Conservation (phyloP, 2,113 vertebrate genomes). For the Stercorarius parasiticus region DNA sequence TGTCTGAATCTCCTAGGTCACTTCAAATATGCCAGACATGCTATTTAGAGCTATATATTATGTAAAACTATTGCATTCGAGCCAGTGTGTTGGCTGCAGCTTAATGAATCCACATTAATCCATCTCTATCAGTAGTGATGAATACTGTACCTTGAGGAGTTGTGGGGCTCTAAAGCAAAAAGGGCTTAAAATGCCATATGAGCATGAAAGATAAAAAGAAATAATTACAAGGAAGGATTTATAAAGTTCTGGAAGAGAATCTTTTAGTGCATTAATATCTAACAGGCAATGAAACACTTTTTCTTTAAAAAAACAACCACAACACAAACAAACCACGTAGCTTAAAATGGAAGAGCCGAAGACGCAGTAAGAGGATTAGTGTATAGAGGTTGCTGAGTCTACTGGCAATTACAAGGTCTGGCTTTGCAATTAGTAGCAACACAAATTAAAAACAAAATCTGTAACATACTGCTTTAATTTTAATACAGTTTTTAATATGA, state of each 20-base stretch:
- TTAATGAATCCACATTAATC: conserved; percentile 47
- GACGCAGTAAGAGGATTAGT: conserved; percentile 11
- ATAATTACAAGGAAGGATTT: conserved; percentile 28
- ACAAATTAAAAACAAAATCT: neutral
- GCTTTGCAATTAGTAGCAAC: neutral
- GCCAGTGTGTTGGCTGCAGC: conserved; percentile 12
- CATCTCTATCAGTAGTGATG: conserved; percentile 8
- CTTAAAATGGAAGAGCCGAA: neutral
- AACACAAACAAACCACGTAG: neutral
- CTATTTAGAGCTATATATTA: neutral
- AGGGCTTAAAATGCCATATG: neutral
- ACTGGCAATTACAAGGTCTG: conserved; percentile 9
- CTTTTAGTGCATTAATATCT: neutral
- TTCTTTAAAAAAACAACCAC: neutral
- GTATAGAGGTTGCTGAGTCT: neutral
- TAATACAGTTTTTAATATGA: neutral
- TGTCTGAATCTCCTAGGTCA: conserved; percentile 7
- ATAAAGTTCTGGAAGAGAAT: conserved; percentile 17
- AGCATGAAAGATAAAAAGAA: conserved; percentile 36
- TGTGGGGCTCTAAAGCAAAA: conserved; percentile 17
- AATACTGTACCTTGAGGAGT: conserved; percentile 31
- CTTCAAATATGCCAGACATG: neutral
- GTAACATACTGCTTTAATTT: conserved; percentile 6
- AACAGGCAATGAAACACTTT: neutral
- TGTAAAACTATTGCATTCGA: conserved; percentile 4